Conservation (phyloP, 1,140 invertebrate species). For the Stenopsyche tienmushanensis region DNA sequence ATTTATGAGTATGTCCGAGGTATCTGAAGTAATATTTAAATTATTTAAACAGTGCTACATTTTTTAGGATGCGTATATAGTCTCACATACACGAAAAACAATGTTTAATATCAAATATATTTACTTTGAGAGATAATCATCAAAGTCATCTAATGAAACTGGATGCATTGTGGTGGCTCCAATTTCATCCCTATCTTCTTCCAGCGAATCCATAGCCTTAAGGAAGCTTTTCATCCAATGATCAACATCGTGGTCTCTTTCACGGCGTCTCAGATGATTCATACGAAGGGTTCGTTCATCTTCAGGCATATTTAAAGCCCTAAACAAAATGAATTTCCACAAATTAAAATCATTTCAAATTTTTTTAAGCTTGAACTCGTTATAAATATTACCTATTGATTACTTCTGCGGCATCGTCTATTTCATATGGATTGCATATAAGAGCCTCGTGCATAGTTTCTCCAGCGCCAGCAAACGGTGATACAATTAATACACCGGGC, state of each 20-base stretch:
- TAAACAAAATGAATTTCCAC: conserved; percentile 42
- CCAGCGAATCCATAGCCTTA: conserved; percentile 78
- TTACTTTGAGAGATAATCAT: conserved; percentile 80
- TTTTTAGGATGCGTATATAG: background rate
- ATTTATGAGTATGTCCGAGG: conserved; percentile 80
- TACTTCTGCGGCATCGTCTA: conserved; percentile 82
- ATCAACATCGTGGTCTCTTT: conserved; percentile 82
- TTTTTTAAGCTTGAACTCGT: no score
- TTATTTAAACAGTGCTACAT: background rate
- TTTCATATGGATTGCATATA: conserved; percentile 87
- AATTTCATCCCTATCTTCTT: conserved; percentile 76
- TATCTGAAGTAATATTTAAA: conserved; percentile 60
- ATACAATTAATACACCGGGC: conserved; percentile 85
- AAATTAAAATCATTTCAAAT: conserved; percentile 2
- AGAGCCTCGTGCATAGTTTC: conserved; percentile 90
- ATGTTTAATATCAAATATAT: conserved; percentile 41
- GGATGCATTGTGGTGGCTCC: conserved; percentile 81
- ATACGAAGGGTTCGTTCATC: conserved; percentile 84
- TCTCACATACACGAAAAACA: background rate
- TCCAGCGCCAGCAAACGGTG: conserved; percentile 86
- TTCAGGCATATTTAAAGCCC: conserved; percentile 86
- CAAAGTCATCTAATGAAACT: conserved; percentile 83
- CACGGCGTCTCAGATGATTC: conserved; percentile 79
- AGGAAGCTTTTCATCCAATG: conserved; percentile 88
- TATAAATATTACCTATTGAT: conserved; percentile 66